phyloP scores from a whole-genome alignment of 2,888 invertebrate species.

The Eumacrocentrus americanus region DNA sequence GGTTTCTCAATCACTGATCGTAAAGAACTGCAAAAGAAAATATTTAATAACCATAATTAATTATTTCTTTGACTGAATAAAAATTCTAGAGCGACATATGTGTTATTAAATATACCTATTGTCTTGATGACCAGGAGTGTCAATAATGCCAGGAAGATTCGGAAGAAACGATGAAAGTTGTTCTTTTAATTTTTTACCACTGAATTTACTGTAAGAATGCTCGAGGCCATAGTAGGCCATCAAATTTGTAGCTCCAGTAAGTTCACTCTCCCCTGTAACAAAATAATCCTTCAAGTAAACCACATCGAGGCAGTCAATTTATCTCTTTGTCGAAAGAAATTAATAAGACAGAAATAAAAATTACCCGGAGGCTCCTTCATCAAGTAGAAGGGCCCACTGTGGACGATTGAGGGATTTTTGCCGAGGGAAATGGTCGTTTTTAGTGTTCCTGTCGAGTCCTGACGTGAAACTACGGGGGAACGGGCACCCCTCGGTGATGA shows the following conservation, averaged over 20 bases:
- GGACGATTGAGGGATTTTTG: conserved; percentile 96
- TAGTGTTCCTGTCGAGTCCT: conserved; percentile 96
- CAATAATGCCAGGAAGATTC: conserved; percentile 92
- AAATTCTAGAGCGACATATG: neutral
- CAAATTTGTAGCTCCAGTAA: conserved; percentile 95
- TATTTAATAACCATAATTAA: conserved; percentile 11
- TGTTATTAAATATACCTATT: conserved; percentile 72
- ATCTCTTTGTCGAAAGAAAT: too few species aligned
- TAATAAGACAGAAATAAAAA: too few species aligned
- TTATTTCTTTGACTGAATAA: neutral
- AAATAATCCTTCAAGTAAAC: too few species aligned
- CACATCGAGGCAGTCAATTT: too few species aligned
- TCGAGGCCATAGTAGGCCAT: conserved; percentile 96
- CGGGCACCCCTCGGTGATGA: conserved; percentile 92
- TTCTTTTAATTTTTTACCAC: conserved; percentile 94
- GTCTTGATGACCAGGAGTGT: conserved; percentile 80
- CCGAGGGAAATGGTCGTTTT: conserved; percentile 97
- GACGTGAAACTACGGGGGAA: conserved; percentile 93
- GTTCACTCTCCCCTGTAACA: conserved; percentile 81
- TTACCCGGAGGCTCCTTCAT: conserved; percentile 95
- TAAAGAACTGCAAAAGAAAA: conserved; percentile 71
- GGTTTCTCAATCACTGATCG: conserved; percentile 95
- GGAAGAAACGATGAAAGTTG: conserved; percentile 94
- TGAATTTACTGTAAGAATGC: conserved; percentile 97
- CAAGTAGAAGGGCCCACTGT: conserved; percentile 97